Evolutionary conservation across 2,888 invertebrate species (phyloP), one percentile per base, ranked within the genome.

Genomic region (Odontothrips loti): DNA sequence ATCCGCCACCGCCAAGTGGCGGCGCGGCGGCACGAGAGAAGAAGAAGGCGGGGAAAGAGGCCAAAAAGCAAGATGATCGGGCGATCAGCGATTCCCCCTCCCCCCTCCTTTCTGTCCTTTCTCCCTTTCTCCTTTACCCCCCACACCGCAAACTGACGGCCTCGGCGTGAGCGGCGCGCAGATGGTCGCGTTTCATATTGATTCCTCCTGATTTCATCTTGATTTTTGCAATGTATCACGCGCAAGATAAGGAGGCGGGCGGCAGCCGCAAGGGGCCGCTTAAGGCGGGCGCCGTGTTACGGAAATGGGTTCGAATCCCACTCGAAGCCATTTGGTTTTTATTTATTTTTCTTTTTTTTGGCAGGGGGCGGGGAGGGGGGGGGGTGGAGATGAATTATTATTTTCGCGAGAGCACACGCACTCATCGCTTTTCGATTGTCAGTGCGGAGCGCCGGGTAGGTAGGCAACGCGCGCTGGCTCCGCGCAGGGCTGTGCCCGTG

Each of bases 181-280:
- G 27, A 75, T 75, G 68, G 9, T 9, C 68, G 17, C n/a, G 9
- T 27, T 75, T 9, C 27, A 75, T 75, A 75, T 75, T 75, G 68
- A 75, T 75, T 27, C 27, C 68, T 23, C 68, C 68, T 75, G 68
- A 75, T 75, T 75, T 75, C 68, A 75, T 75, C 68, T 75, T 75
- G 68, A 75, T 75, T 75, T 75, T 75, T 75, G 68, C 68, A 23
- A 75, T 75, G 68, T 23, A 75, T 75, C 68, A 75, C 34, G 6
- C 34, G 34, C 34, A 6, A 23, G 23, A 27, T 6, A 15, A 15
- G 15, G 58, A 58, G 58, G 58, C 15, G 0, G 51, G 51, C 3
- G 3, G 34, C 34, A 6, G 34, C 34, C 34, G 34, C 34, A 43
- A 6, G 34, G 34, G 34, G 34, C 34, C 34, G 34, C 34, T 43